A percentile compares a stretch with the other conserved stretches of the same genome.
Evolutionary conservation across 2,797 vertebrate genomes (phyloP).

Genomic region (Anguilla anguilla): DNA sequence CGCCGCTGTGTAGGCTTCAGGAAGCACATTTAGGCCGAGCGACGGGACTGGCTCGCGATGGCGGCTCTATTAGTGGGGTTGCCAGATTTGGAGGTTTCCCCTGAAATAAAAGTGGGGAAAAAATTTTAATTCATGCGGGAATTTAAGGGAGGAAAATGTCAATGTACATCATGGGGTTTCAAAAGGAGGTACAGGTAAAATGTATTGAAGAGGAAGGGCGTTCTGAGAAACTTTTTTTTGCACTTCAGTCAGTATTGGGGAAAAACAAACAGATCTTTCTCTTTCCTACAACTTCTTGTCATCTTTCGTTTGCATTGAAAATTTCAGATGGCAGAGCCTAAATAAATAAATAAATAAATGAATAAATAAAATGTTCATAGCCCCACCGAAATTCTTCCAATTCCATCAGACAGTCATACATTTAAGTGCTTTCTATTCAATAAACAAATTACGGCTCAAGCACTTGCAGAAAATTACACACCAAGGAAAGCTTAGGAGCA

Average conservation of each 20-base stretch:
- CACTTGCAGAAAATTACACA: constrained; percentile 9
- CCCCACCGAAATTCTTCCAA: not conserved
- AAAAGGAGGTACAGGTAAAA: not conserved
- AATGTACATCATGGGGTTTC: not conserved
- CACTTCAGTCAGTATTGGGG: not conserved
- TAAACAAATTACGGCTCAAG: constrained; percentile 11
- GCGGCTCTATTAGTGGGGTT: not conserved
- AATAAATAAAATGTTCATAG: not conserved
- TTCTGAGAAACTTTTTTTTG: not conserved
- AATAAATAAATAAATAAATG: not conserved
- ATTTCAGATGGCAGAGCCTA: not conserved
- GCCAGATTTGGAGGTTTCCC: not conserved
- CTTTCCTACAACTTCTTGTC: not conserved
- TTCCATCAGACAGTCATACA: not conserved
- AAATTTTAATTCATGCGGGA: not conserved
- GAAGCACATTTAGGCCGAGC: not conserved
- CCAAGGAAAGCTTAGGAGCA: not conserved
- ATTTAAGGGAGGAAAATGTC: not conserved
- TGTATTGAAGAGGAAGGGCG: not conserved
- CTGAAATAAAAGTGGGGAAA: not conserved
- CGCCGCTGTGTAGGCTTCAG: not conserved
- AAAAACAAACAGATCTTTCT: not conserved
- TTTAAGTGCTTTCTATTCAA: constrained; percentile 13
- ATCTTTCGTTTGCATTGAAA: not conserved
- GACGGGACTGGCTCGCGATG: not conserved